These are phyloP conservation scores for Pachypanchax playfairii DNA, from an alignment of 2,113 vertebrate species.

Conservation along the genomic window DNA sequence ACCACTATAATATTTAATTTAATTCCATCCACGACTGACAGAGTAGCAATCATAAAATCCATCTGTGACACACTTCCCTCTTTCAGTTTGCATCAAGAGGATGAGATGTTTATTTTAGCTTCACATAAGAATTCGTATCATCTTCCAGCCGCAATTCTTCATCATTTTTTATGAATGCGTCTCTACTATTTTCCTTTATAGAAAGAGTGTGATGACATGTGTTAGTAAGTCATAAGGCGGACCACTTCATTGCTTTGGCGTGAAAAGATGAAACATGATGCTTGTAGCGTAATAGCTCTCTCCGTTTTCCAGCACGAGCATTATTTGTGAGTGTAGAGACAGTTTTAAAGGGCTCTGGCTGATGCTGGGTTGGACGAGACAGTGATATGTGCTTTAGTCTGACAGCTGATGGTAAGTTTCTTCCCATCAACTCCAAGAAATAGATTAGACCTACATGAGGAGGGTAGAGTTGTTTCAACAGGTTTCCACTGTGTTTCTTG, in stretches of 20 bases:
- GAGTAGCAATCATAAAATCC: slow-evolving; percentile 12
- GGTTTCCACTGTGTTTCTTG: slow-evolving; percentile 28
- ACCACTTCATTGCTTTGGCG: slow-evolving; percentile 49
- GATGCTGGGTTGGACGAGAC: slow-evolving; percentile 53
- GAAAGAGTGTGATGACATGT: slow-evolving; percentile 45
- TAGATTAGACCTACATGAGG: slow-evolving; percentile 16
- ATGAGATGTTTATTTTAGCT: slow-evolving; percentile 48
- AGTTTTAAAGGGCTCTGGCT: slow-evolving; percentile 69
- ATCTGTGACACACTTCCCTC: slow-evolving; percentile 6
- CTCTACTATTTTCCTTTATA: slow-evolving; percentile 22
- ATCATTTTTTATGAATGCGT: slow-evolving; percentile 62
- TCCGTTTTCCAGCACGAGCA: slow-evolving; percentile 62
- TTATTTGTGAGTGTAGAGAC: slow-evolving; percentile 71
- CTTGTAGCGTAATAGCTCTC: slow-evolving; percentile 53
- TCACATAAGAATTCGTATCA: slow-evolving; percentile 35
- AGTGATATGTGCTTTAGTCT: slow-evolving; percentile 66
- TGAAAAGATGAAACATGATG: slow-evolving; percentile 71
- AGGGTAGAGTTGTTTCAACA: slow-evolving; percentile 18
- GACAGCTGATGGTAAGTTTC: slow-evolving; percentile 53
- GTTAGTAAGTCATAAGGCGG: slow-evolving; percentile 54
- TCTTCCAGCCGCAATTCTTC: slow-evolving; percentile 34
- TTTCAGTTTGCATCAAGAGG: slow-evolving; percentile 14
- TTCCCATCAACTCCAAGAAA: slow-evolving; percentile 47
- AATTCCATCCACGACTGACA: slow-evolving; percentile 19
- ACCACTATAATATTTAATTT: slow-evolving; percentile 27